Base-by-base conservation (phyloP, 2,888 invertebrate genomes). In the Polyploca ridens region DNA sequence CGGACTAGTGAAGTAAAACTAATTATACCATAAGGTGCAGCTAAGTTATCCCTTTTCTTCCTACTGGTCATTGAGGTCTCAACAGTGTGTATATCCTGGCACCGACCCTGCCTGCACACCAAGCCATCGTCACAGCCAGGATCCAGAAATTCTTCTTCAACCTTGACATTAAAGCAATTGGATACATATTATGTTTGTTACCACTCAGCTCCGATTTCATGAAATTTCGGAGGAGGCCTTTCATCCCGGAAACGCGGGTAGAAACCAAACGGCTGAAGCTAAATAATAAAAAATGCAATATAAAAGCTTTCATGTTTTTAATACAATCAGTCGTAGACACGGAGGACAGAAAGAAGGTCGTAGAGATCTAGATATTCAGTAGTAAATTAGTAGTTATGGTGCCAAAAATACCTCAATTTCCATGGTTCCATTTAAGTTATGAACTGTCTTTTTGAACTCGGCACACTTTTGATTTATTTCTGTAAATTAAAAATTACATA, bases 71-170 rank as follows among this genome's bases (percentile, higher is more conserved):
- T 61, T 0, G 70, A 44, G 0, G 80, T 70, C 54, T 75, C 71
- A 14, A 93, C 88, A 0, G 78, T 68, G 73, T 93, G 93, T 27
- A 92, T 93, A 60, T 93, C 93, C 79, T 93, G 93, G 70, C 93
- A 93, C 58, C 63, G 69, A 1, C 93, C 93, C 65, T 90, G 88
- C 0, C 91, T 81, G 73, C 92, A 94, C 38, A 94, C 93, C 77
- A 93, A 81, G 0, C 91, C 93, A 61, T 93, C 93, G 64, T 94
- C 93, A 67, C 93, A 94, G 5, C 93, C 93, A 0, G 93, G 93
- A 72, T 92, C 93, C 33, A 93, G 60, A 68, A 94, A 90, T 67
- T 94, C 93, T 62, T 93, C 93, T 69, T 94, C 93, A 2, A 94
- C 88, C 93, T 93, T 10, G 2, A n/a, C 6, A n/a, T n/a, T 7